Evolutionary conservation across 37 sponge, comb jelly and placozoan species (phyloP).

Genomic region (Oopsacas minuta): DNA sequence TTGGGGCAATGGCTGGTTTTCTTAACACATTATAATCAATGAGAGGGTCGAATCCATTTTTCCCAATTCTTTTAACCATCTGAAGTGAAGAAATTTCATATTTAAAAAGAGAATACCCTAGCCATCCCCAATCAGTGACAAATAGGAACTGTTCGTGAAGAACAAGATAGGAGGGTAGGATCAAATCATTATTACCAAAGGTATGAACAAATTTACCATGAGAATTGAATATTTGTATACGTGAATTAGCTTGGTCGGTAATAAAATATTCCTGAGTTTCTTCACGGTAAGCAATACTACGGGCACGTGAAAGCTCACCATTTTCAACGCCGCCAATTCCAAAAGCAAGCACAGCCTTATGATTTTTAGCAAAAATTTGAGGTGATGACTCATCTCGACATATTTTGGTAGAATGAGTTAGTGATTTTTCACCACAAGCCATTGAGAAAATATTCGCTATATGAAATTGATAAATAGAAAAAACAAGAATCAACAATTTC

Average conservation of each 20-base stretch:
- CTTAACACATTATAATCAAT: background rate
- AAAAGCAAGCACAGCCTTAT: background rate
- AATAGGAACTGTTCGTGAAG: background rate
- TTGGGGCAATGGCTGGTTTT: background rate
- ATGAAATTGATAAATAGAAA: no score
- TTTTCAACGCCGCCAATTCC: background rate
- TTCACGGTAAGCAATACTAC: background rate
- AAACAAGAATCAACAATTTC: no score
- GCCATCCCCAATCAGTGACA: background rate
- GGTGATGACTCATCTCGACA: no score
- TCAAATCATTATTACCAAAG: background rate
- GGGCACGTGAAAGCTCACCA: background rate
- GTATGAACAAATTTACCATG: background rate
- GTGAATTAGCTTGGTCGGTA: background rate
- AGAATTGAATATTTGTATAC: background rate
- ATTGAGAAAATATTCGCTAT: no score
- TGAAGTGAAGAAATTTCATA: background rate
- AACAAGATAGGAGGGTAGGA: background rate
- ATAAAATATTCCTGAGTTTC: background rate
- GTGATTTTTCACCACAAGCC: no score
- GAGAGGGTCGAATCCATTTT: background rate
- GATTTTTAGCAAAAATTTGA: no score
- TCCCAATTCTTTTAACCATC: background rate
- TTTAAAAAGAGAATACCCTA: background rate
- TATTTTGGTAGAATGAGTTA: no score